Base-by-base conservation (phyloP, 2,888 invertebrate genomes). In the Physocephala rufipes region DNA sequence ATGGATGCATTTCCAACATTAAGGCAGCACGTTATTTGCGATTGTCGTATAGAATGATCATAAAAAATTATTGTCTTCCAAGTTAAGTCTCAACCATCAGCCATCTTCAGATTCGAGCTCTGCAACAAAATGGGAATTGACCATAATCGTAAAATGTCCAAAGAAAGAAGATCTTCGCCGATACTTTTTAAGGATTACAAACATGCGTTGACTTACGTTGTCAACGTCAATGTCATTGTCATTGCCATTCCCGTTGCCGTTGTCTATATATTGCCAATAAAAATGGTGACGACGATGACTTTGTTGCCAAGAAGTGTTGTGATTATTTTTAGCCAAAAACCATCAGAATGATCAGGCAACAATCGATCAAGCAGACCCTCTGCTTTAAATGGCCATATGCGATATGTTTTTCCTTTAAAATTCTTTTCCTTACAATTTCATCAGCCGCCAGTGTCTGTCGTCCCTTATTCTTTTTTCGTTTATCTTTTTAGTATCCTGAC, bases 401-500 rank as follows among this genome's bases (percentile, higher is more conserved):
- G 24, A 15, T 2, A 16, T 64, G 28, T 30, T 53, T 30, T 24
- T 66, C 30, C 30, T 36, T 21, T 43, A 19, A n/a, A n/a, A 21
- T 12, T 53, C 30, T 15, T 47, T 16, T 28, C 9, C 24, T 24
- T 15, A 26, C 13, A 9, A 58, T 55, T n/a, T 30, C 12, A 24
- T 24, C 64, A 47, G 28, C 36, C 21, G n/a, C 28, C 26, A 43
- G 26, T 19, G 16, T 15, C 28, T 26, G 49, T 19, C n/a, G n/a
- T n/a, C 16, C 51, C 15, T 28, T 12, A 19, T 58, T 24, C 47
- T 65, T 21, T 28, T 21, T 63, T 45, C 30, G 36, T 13, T 53
- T 72, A 45, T 71, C 7, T 62, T 75, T 74, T 0, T 73, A 81
- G 80, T 76, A 76, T 66, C 80, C 80, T 3, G 79, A 80, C 64